phyloP scores from a whole-genome alignment of 2,797 vertebrate species.

The Xiphophorus birchmanni region DNA sequence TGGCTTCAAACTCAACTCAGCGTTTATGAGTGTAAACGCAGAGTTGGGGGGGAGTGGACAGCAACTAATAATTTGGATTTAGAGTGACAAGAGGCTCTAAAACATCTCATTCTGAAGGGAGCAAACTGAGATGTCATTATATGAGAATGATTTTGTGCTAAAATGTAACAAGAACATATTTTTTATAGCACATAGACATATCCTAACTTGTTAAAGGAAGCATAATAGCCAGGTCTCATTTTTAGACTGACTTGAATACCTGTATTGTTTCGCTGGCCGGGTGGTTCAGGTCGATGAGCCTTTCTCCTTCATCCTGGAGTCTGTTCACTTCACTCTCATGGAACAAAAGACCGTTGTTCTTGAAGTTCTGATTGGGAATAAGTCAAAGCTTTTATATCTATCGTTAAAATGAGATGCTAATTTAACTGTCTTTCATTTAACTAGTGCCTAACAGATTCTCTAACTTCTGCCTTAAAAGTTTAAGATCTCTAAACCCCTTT shows the following conservation, averaged over 20 bases:
- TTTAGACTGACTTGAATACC: slow-evolving; percentile 69
- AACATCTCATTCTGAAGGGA: too few relatives aligned
- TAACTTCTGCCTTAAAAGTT: background rate
- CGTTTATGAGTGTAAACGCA: too few relatives aligned
- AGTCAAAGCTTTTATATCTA: slow-evolving; percentile 9
- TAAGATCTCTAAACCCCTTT: background rate
- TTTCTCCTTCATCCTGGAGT: slow-evolving; percentile 92
- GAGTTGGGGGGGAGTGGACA: too few relatives aligned
- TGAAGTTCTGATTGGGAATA: slow-evolving; percentile 86
- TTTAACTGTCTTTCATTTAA: background rate
- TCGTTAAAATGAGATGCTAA: background rate
- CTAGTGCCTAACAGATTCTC: background rate
- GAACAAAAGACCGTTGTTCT: slow-evolving; percentile 88
- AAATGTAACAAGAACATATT: too few relatives aligned
- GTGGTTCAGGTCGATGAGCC: slow-evolving; percentile 91
- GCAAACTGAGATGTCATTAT: too few relatives aligned
- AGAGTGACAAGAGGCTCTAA: too few relatives aligned
- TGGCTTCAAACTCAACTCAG: too few relatives aligned
- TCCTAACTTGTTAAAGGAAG: too few relatives aligned
- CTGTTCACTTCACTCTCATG: slow-evolving; percentile 91
- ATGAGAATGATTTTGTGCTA: too few relatives aligned
- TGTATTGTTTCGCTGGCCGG: slow-evolving; percentile 87
- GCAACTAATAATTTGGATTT: too few relatives aligned
- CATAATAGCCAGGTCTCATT: too few relatives aligned
- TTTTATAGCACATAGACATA: too few relatives aligned